Evolutionary conservation across 2,113 vertebrate species (phyloP).

Genomic region (Elephantulus edwardii): DNA sequence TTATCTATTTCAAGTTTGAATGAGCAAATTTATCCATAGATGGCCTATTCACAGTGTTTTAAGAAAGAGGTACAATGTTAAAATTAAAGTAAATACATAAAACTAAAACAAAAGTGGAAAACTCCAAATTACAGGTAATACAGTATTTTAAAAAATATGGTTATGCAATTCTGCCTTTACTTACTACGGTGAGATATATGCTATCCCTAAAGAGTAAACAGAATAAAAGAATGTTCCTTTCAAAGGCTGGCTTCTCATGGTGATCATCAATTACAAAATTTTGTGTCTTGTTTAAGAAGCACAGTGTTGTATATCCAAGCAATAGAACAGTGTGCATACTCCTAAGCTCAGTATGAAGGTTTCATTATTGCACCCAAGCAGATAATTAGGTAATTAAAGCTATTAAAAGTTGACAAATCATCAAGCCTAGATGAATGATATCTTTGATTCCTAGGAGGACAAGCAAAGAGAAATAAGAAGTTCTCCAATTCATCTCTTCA

Average conservation of each 20-base stretch:
- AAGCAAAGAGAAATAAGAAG: slow-evolving; percentile 22
- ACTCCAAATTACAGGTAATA: slow-evolving; percentile 17
- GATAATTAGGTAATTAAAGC: slow-evolving; percentile 72
- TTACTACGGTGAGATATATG: neutral
- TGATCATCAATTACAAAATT: neutral
- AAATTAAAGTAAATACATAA: neutral
- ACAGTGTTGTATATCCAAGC: slow-evolving; percentile 40
- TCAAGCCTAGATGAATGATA: slow-evolving; percentile 52
- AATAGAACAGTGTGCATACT: neutral
- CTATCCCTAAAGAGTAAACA: neutral
- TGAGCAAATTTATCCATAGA: slow-evolving; percentile 4
- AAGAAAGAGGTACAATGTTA: neutral
- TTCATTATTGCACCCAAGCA: slow-evolving; percentile 67
- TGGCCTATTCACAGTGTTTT: neutral
- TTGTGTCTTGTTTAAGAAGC: neutral
- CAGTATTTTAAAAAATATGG: neutral
- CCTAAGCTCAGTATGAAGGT: slow-evolving; percentile 41
- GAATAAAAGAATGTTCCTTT: no score
- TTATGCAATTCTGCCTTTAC: neutral
- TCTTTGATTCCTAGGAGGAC: slow-evolving; percentile 45
- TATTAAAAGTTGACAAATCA: slow-evolving; percentile 69
- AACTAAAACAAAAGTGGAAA: slow-evolving; percentile 15
- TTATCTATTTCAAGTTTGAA: neutral
- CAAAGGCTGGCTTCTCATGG: neutral
- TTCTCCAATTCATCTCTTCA: neutral